Evolutionary conservation across 2,797 vertebrate genomes (phyloP).

Genomic region (Loris lydekkerianus): DNA sequence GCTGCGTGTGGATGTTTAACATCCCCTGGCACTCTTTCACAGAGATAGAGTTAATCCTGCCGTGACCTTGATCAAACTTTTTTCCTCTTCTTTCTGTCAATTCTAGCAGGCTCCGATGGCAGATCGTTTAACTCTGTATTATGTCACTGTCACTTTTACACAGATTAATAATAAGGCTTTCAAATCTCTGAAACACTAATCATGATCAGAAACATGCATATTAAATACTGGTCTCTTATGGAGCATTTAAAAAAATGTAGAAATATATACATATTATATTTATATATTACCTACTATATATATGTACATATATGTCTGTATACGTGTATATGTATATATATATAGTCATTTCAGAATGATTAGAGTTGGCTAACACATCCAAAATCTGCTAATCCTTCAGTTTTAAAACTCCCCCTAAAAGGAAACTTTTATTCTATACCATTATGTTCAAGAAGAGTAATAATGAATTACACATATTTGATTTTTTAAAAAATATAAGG

Average conservation of each 20-base stretch:
- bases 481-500: neutral
- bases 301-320: neutral
- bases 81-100: neutral
- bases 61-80: slow-evolving; percentile 62
- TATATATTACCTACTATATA: neutral
- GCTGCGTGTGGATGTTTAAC: slow-evolving; percentile 37
- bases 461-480: neutral
- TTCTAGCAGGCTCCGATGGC: neutral
- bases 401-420: neutral
- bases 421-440: neutral
- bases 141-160: neutral
- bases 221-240: neutral
- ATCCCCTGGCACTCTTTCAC: slow-evolving; percentile 12
- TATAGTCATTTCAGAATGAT: neutral
- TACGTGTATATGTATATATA: neutral
- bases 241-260: neutral
- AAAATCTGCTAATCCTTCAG: neutral
- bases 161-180: slow-evolving; percentile 36
- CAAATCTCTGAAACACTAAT: neutral
- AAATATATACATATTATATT: neutral
- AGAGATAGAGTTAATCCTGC: slow-evolving; percentile 56
- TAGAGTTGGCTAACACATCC: neutral
- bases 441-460: slow-evolving; percentile 4
- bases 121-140: neutral
- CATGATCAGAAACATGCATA: neutral